phyloP scores from a whole-genome alignment of 2,797 vertebrate species.

The Notolepis coatsorum region DNA sequence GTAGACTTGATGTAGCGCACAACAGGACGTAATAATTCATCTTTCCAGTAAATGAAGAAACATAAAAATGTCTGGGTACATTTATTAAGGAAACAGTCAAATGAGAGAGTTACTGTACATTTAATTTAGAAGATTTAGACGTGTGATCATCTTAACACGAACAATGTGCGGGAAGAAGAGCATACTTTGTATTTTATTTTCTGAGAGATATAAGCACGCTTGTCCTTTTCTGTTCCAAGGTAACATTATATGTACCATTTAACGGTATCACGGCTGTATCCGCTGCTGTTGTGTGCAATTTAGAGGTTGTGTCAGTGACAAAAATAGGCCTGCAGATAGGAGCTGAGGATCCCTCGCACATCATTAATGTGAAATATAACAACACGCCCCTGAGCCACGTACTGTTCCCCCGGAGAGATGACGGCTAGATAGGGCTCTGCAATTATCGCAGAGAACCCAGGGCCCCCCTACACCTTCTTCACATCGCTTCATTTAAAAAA shows the following conservation, averaged over 20 bases:
- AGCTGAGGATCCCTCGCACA: slow-evolving; percentile 72
- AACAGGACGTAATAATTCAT: too few species aligned
- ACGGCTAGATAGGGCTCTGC: slow-evolving; percentile 62
- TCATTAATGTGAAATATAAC: slow-evolving; percentile 84
- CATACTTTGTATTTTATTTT: neutral
- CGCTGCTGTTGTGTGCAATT: slow-evolving; percentile 65
- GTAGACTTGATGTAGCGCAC: too few species aligned
- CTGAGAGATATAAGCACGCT: neutral
- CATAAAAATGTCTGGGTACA: too few species aligned
- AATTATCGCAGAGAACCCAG: slow-evolving; percentile 63
- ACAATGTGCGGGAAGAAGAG: too few species aligned
- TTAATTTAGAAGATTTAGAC: too few species aligned
- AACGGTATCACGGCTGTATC: slow-evolving; percentile 39
- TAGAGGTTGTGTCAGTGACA: slow-evolving; percentile 62
- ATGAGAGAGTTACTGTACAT: too few species aligned
- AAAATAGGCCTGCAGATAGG: slow-evolving; percentile 75
- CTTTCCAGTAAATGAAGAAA: too few species aligned
- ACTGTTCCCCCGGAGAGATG: slow-evolving; percentile 68
- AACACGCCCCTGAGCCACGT: slow-evolving; percentile 72
- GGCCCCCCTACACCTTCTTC: slow-evolving; percentile 48
- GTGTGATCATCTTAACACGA: too few species aligned
- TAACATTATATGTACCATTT: slow-evolving; percentile 54
- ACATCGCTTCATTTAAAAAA: slow-evolving; percentile 49
- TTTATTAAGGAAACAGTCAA: too few species aligned
- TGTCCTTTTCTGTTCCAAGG: slow-evolving; percentile 21